These are phyloP conservation scores for Lithophane ornitopus DNA, from an alignment of 2,888 invertebrate species.

Conservation along the genomic window DNA sequence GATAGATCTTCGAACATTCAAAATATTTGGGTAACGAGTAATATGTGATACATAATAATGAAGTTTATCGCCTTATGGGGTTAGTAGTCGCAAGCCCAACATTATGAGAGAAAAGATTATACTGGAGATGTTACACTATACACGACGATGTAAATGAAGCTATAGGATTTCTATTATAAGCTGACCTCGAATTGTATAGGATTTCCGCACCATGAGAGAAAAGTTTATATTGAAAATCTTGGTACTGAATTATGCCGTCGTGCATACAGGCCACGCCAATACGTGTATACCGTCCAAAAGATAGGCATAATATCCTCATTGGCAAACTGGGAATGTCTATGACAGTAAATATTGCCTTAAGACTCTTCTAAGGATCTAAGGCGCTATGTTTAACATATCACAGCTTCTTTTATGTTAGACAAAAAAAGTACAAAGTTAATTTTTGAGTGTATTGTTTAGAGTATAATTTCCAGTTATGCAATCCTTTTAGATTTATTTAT, in stretches of 20 bases:
- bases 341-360: neutral
- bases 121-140: too few species aligned
- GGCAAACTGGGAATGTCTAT: neutral
- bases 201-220: neutral
- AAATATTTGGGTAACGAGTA: conserved; percentile 8
- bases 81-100: conserved; percentile 12
- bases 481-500: conserved; percentile 77
- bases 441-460: conserved; percentile 65
- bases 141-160: too few species aligned
- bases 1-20: conserved; percentile 46
- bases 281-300: neutral
- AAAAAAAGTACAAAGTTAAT: conserved; percentile 74
- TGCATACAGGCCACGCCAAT: too few species aligned
- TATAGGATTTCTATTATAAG: neutral
- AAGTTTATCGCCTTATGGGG: conserved; percentile 18
- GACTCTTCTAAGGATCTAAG: neutral
- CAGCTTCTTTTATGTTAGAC: conserved; percentile 22
- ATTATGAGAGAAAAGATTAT: too few species aligned
- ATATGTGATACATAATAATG: conserved; percentile 18
- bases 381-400: conserved; percentile 41
- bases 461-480: conserved; percentile 67
- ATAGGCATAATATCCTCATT: conserved; percentile 1
- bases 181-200: neutral
- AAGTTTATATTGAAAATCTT: neutral
- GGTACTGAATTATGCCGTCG: neutral